A percentile compares a stretch with the other conserved stretches of the same genome.
Evolutionary conservation across 2,888 invertebrate species (phyloP).

Genomic region (Tenthredo notha): DNA sequence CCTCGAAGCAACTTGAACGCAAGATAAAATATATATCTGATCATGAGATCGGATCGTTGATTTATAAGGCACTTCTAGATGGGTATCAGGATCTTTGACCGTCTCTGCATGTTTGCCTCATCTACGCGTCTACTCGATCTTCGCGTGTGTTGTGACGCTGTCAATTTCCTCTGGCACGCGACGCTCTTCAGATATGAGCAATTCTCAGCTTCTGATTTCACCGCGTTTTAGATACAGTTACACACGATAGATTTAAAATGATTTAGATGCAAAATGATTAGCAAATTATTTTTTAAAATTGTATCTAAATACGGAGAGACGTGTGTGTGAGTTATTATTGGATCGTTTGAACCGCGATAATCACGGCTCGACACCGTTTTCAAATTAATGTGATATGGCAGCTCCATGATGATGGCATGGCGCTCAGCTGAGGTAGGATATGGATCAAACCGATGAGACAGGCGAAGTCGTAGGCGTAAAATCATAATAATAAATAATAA

Average conservation of each 20-base stretch:
- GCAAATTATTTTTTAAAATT: background rate
- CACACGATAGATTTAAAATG: too few species aligned
- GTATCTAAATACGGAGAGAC: constrained; percentile 27
- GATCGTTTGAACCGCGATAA: constrained; percentile 9
- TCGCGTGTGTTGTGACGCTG: constrained; percentile 62
- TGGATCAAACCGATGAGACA: constrained; percentile 61
- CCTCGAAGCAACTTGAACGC: constrained; percentile 51
- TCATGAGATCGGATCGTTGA: constrained; percentile 65
- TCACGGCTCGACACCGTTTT: constrained; percentile 33
- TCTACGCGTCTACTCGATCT: constrained; percentile 64
- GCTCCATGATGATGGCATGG: constrained; percentile 58
- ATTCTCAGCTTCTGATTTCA: constrained; percentile 68
- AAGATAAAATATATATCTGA: constrained; percentile 63
- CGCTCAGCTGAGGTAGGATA: constrained; percentile 58
- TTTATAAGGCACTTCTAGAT: constrained; percentile 68
- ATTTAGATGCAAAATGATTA: background rate
- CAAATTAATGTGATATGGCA: constrained; percentile 29
- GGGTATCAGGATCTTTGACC: constrained; percentile 61
- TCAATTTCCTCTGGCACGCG: constrained; percentile 47
- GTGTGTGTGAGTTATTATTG: constrained; percentile 51
- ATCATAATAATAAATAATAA: constrained; percentile 56
- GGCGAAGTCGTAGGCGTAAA: constrained; percentile 61
- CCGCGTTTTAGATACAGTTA: constrained; percentile 55
- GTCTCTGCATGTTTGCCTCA: constrained; percentile 29
- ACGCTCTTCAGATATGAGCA: constrained; percentile 60